phyloP scores from a whole-genome alignment of 2,888 invertebrate species.

The Hermaeophaga mercurialis region DNA sequence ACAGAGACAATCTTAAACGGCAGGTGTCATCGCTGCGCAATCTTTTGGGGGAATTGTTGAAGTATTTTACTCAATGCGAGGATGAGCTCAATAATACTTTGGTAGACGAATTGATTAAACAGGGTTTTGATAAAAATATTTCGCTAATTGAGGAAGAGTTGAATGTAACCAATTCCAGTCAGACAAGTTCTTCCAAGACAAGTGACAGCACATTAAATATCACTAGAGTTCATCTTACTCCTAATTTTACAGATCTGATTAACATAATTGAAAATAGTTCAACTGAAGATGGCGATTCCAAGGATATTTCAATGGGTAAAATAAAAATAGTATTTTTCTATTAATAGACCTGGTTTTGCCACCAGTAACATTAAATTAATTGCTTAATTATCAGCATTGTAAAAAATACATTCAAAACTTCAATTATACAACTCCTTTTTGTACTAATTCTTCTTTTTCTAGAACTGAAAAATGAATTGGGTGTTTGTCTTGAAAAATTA shows the following conservation, averaged over 20 bases:
- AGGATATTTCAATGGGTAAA: constrained; percentile 51
- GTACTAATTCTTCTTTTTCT: background rate
- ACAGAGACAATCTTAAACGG: constrained; percentile 70
- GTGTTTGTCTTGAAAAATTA: constrained; percentile 69
- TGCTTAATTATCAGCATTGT: too few species aligned
- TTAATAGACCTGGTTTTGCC: too few species aligned
- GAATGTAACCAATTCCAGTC: constrained; percentile 41
- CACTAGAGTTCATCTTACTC: constrained; percentile 70
- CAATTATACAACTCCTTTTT: background rate
- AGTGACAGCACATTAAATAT: constrained; percentile 36
- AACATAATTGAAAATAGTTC: constrained; percentile 67
- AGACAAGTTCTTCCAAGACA: constrained; percentile 40
- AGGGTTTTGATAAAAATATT: constrained; percentile 48
- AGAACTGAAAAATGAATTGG: constrained; percentile 69
- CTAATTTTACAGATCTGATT: constrained; percentile 66
- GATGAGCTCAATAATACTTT: constrained; percentile 79
- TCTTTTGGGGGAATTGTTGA: constrained; percentile 71
- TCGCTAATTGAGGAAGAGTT: constrained; percentile 43
- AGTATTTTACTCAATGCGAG: constrained; percentile 77
- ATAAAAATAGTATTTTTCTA: too few species aligned
- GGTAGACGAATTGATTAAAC: constrained; percentile 66
- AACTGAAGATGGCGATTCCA: constrained; percentile 61
- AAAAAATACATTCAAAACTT: too few species aligned
- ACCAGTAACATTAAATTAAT: too few species aligned
- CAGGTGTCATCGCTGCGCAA: constrained; percentile 69